These are phyloP conservation scores for Nematolebias whitei DNA, from an alignment of 2,113 vertebrate species.

Conservation along the genomic window DNA sequence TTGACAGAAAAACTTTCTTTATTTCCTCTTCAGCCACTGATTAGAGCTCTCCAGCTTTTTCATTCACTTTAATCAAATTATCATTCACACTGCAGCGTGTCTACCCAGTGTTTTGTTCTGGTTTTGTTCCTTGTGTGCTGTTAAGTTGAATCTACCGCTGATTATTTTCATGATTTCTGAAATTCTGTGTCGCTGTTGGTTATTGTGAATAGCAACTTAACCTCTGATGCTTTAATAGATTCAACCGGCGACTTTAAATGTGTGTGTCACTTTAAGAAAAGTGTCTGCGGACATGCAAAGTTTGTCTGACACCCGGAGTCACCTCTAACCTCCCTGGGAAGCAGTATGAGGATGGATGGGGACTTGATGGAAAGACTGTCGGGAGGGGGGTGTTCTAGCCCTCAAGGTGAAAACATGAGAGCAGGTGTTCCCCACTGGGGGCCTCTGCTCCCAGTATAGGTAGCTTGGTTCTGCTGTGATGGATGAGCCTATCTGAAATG, in stretches of 20 bases:
- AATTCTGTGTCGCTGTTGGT: constrained; percentile 55
- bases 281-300: constrained; percentile 56
- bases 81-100: not conserved
- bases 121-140: not conserved
- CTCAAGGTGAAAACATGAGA: constrained; percentile 56
- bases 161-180: constrained; percentile 4
- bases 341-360: constrained; percentile 17
- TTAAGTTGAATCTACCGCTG: not conserved
- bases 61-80: constrained; percentile 8
- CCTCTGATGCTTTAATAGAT: constrained; percentile 49
- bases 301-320: constrained; percentile 52
- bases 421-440: constrained; percentile 62
- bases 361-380: not conserved
- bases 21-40: constrained; percentile 16
- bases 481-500: constrained; percentile 66
- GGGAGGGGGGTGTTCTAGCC: constrained; percentile 39
- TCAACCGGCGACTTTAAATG: constrained; percentile 29
- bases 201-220: constrained; percentile 43
- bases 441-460: constrained; percentile 32
- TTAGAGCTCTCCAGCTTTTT: constrained; percentile 14
- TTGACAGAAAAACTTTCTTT: constrained; percentile 13
- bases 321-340: constrained; percentile 59
- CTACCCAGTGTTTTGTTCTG: not conserved
- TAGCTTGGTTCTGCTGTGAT: constrained; percentile 52
- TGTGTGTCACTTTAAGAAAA: constrained; percentile 56